These are phyloP conservation scores for Felis catus DNA, from an alignment of 2,113 vertebrate species.

Conservation along the genomic window DNA sequence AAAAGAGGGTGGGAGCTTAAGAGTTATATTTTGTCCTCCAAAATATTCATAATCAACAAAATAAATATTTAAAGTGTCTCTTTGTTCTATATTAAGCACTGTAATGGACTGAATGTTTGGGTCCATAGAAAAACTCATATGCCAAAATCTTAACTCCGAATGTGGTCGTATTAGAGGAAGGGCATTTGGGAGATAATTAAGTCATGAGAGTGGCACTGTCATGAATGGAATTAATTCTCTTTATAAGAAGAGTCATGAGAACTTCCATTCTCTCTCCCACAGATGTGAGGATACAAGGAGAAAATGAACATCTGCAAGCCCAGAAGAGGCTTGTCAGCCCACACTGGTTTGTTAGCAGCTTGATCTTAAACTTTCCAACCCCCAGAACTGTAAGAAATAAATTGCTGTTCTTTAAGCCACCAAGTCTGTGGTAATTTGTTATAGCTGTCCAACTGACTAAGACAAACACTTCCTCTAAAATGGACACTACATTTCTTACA, in stretches of 20 bases:
- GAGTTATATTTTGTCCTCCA: constrained; percentile 42
- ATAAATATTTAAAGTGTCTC: constrained; percentile 43
- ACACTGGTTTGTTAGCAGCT: background rate
- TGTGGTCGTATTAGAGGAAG: background rate
- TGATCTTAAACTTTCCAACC: background rate
- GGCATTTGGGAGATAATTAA: background rate
- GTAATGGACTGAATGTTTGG: background rate
- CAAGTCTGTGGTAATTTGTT: background rate
- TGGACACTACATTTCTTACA: constrained; percentile 10
- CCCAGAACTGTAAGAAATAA: background rate
- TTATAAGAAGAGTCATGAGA: background rate
- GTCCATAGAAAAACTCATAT: background rate
- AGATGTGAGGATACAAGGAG: background rate
- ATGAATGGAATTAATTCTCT: background rate
- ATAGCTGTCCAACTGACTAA: background rate
- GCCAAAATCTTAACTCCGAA: background rate
- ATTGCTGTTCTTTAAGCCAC: background rate
- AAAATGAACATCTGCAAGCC: background rate
- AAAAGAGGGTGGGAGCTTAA: background rate
- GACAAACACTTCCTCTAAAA: constrained; percentile 47
- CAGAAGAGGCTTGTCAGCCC: background rate
- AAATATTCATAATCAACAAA: constrained; percentile 50
- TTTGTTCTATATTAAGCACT: background rate
- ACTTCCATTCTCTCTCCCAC: background rate
- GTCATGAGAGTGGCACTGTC: background rate